These are phyloP conservation scores for Torymus tubicola DNA, from an alignment of 2,888 invertebrate species.

Conservation along the genomic window DNA sequence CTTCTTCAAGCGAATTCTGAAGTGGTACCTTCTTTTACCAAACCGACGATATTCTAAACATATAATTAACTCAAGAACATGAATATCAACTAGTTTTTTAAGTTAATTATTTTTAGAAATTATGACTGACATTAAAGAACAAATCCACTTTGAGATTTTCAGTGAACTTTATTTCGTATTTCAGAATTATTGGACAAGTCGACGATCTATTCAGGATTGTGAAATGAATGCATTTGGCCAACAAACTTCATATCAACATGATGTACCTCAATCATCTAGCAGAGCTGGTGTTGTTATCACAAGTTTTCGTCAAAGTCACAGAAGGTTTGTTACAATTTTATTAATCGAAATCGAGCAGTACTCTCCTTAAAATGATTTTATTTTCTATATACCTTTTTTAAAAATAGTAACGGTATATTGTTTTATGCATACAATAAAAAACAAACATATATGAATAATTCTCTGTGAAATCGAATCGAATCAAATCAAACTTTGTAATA, in stretches of 20 bases:
- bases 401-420: too few relatives aligned
- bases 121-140: slow-evolving; percentile 12
- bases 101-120: too few relatives aligned
- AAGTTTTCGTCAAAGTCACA: slow-evolving; percentile 90
- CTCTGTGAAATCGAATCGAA: too few relatives aligned
- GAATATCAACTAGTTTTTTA: neutral
- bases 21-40: too few relatives aligned
- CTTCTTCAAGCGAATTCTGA: too few relatives aligned
- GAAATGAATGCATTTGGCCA: slow-evolving; percentile 64
- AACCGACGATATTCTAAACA: too few relatives aligned
- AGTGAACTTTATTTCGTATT: slow-evolving; percentile 53
- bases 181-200: slow-evolving; percentile 77
- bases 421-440: too few relatives aligned
- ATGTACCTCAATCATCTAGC: slow-evolving; percentile 67
- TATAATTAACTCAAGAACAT: neutral
- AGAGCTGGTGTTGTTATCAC: slow-evolving; percentile 95
- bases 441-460: too few relatives aligned
- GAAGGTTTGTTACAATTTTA: slow-evolving; percentile 81
- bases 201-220: slow-evolving; percentile 77
- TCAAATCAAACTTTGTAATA: too few relatives aligned
- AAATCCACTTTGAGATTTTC: neutral
- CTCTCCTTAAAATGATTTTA: too few relatives aligned
- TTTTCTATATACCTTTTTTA: too few relatives aligned
- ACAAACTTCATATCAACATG: slow-evolving; percentile 67
- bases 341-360: too few relatives aligned